Base-by-base conservation (phyloP, 2,888 invertebrate genomes). In the Hermaeophaga mercurialis region DNA sequence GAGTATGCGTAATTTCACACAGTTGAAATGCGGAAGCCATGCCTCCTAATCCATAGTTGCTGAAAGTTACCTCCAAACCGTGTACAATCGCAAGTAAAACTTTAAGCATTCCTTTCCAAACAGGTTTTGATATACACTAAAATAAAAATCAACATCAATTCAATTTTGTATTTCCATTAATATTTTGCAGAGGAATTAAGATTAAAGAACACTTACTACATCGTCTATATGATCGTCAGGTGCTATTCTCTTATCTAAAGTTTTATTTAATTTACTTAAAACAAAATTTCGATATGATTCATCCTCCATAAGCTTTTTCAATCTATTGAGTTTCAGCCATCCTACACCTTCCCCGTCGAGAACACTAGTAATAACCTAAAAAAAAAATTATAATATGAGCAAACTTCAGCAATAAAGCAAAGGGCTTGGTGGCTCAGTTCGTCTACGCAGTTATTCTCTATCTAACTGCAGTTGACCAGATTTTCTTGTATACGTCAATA, bases 1-100 rank as follows among this genome's bases (percentile, higher is more conserved):
- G 98, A 0, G 99, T 99, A 77, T 99, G 98, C 1, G 96, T 94
- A 73, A 99, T 96, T 82, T 99, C 99, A 70, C 98, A 88, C 64
- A 98, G 83, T 79, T 96, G 95, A 78, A 96, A 97, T 14, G 94
- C 94, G 0, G 96, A 95, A 2, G 96, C 96, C 91, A 97, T 95
- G 15, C 99, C 99, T 26, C 97, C 97, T 1, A 95, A 82, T 0
- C 97, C 96, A 70, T 94, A 93, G 80, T 96, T 96, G 36, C 88
- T 85, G 75, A 90, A 96, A 0, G 96, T 95, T 60, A 89, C 88
- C 75, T 96, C 96, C 48, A 98, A 80, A 1, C 98, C 98, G 66
- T 89, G 88, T 4, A 94, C 87, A 33, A 95, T 88, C 1, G 96
- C 91, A 78, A 91, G 91, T 19, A 97, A 80, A 53, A 96, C 87